Base-by-base conservation (phyloP, 2,888 invertebrate genomes). In the Thyatira batis region DNA sequence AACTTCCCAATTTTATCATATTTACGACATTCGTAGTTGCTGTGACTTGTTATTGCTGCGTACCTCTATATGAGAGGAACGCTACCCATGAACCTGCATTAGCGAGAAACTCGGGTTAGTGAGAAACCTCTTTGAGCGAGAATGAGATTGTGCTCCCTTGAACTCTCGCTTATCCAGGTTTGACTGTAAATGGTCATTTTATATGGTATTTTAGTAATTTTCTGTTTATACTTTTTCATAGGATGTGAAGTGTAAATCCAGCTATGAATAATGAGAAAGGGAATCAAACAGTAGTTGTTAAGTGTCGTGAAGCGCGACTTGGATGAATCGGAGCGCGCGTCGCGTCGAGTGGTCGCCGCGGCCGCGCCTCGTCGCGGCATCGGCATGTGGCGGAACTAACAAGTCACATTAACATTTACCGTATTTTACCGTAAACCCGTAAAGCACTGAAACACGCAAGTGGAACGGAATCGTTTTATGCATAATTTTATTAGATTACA, bases 321-420 rank as follows among this genome's bases (percentile, higher is more conserved):
- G 66, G 67, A 73, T 71, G 69, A 73, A 80, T 69, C 74, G 69
- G 72, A 70, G 70, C 76, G n/a, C n/a, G n/a, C n/a, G n/a, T n/a
- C n/a, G n/a, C n/a, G 72, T 57, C 62, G 59, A 69, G 60, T 61
- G 67, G 67, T 60, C 64, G 63, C 53, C 49, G 52, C 54, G 50
- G 67, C 66, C 63, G 67, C 1, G n/a, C 39, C 6, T 30, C 63
- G 60, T 70, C 71, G 69, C 59, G 56, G 67, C 62, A 69, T 69
- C 65, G 79, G 78, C 75, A 84, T 82, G 84, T 87, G 74, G 87
- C 86, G 90, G 89, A 89, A 90, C 88, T 88, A 89, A 90, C 76
- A 63, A 81, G 78, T 62, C 63, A 63, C 76, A 83, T 85, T 86
- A 87, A 71, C 78, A 77, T 84, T 83, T 85, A 87, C 87, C 78